Evolutionary conservation across 2,888 invertebrate species (phyloP), one percentile per base, ranked within the genome.

Genomic region (Gisinianus flammeolus): DNA sequence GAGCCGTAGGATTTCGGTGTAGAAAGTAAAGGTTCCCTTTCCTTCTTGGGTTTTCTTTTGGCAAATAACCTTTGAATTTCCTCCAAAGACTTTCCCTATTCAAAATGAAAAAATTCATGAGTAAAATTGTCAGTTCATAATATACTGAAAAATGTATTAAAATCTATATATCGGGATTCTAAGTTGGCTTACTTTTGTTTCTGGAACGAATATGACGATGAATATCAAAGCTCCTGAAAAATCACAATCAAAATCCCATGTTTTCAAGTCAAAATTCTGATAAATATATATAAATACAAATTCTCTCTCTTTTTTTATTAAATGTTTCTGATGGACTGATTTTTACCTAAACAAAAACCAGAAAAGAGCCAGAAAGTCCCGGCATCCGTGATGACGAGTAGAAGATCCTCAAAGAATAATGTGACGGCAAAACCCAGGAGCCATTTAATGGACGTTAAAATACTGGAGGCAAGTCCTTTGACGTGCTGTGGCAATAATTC

Each of bases 361-460:
- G 81, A 74, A 70, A 84, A 84, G 4, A 83, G 64, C 81, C 81
- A 82, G 52, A 83, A 83, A 28, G 80, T 80, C 1, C 80, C 80
- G 35, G 78, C 79, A 24, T 79, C 77, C 1, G 81, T 79, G 19
- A 84, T 62, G 0, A 68, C 10, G 26, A 76, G 22, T 69, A 81
- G 73, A n/a, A 84, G 75, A 33, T 70, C 80, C 78, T 84, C 74
- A 70, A 84, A 84, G 8, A 82, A 76, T 31, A 81, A 78, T 1
- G 83, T 82, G 0, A 84, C 81, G 10, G 58, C 28, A 54, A 84
- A 84, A 31, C 83, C 84, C 0, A 84, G 66, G 4, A 81, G 56
- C 84, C 84, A 84, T 78, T 83, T 81, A 22, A 82, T 79, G 26
- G 81, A 81, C 10, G 82, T 81, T 16, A 84, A 79, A 12, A 84